Conservation (phyloP, 2,113 vertebrate species). For the Acrocephalus kingi region DNA sequence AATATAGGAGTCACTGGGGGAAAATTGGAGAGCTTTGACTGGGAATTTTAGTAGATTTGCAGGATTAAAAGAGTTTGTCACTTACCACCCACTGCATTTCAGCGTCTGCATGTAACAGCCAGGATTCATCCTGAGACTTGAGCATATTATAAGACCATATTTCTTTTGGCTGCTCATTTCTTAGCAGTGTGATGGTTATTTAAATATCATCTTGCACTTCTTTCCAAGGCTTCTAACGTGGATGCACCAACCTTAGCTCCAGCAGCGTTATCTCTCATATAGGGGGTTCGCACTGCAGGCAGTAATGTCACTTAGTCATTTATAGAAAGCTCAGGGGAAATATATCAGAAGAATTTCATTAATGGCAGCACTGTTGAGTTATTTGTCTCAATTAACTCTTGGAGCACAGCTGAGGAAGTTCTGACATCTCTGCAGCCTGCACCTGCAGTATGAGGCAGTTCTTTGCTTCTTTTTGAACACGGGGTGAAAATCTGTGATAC, state of each 20-base stretch:
- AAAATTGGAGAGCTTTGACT: not conserved
- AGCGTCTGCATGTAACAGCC: not conserved
- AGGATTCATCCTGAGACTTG: slow-evolving; percentile 27
- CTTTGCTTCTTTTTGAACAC: rapidly evolving
- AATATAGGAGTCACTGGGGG: not conserved
- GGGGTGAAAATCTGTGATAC: not conserved
- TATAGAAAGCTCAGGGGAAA: slow-evolving; percentile 67
- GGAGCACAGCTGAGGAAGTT: slow-evolving; percentile 60
- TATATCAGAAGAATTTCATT: slow-evolving; percentile 71
- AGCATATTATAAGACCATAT: slow-evolving; percentile 61
- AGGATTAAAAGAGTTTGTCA: slow-evolving; percentile 29
- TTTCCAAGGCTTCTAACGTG: not conserved
- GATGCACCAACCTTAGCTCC: not conserved
- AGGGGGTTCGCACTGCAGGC: slow-evolving; percentile 42
- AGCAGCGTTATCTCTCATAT: not conserved
- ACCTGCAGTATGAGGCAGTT: not conserved
- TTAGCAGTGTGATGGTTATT: slow-evolving; percentile 54
- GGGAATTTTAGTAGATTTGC: slow-evolving; percentile 10
- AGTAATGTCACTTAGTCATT: slow-evolving; percentile 69
- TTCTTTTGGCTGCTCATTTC: slow-evolving; percentile 57
- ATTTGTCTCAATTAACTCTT: slow-evolving; percentile 72
- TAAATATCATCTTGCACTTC: slow-evolving; percentile 52
- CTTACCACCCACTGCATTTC: slow-evolving; percentile 38
- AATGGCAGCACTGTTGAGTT: slow-evolving; percentile 66
- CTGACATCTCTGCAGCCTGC: not conserved